Conservation (phyloP, 2,797 vertebrate genomes). For the Labroides dimidiatus region DNA sequence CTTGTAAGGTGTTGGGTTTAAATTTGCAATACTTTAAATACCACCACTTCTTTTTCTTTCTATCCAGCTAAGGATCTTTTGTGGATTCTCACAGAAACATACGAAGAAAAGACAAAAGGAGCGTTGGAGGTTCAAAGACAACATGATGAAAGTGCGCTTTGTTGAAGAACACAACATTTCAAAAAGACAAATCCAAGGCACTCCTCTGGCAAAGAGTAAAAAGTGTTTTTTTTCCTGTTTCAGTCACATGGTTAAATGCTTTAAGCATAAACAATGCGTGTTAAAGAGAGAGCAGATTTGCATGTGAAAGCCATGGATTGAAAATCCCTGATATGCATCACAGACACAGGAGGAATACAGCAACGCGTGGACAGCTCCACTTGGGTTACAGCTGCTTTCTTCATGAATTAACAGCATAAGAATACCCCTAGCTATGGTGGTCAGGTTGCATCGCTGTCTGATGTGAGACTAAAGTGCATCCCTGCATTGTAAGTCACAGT, state of each 20-base stretch:
- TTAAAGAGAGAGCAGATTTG: background rate
- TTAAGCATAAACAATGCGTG: background rate
- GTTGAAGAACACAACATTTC: background rate
- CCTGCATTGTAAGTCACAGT: background rate
- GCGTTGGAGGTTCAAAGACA: background rate
- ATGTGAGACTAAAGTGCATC: background rate
- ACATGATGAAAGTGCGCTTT: background rate
- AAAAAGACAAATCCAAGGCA: background rate
- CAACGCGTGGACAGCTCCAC: background rate
- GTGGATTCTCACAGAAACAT: background rate
- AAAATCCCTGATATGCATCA: background rate
- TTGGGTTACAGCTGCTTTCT: background rate
- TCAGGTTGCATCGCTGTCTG: background rate
- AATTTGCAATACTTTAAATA: background rate
- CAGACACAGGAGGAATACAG: background rate
- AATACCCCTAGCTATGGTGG: background rate
- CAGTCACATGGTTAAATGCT: background rate
- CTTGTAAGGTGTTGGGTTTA: background rate
- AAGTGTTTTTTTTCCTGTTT: background rate
- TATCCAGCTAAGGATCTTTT: background rate
- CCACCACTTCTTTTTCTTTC: background rate
- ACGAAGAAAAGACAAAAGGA: background rate
- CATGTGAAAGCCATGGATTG: background rate
- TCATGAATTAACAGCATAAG: background rate
- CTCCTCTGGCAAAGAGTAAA: background rate